Percentiles rank a stretch among this genome's conserved stretches.
Evolutionary conservation across 1,140 invertebrate species (phyloP).

Genomic region (Melitaea cinxia): DNA sequence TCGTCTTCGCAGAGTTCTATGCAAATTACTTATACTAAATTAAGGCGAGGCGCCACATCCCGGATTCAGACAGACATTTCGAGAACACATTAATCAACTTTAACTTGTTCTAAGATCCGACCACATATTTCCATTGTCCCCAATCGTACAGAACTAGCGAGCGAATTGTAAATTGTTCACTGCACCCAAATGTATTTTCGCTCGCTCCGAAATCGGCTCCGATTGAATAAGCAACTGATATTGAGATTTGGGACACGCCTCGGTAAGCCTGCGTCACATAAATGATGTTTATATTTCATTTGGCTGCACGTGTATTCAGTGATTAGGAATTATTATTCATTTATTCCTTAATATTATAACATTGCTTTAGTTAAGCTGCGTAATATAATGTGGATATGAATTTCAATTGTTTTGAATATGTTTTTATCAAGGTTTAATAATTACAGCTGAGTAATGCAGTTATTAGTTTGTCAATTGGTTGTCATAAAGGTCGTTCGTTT

Average conservation of each 20-base stretch:
- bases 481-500: no score
- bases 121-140: slow-evolving; percentile 45
- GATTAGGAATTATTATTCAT: slow-evolving; percentile 1
- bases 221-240: slow-evolving; percentile 66
- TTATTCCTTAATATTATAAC: background rate
- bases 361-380: no score
- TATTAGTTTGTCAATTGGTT: no score
- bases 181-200: slow-evolving; percentile 58
- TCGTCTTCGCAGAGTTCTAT: background rate
- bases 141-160: slow-evolving; percentile 33
- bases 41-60: slow-evolving; percentile 14
- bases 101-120: slow-evolving; percentile 37
- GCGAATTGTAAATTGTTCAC: slow-evolving; percentile 59
- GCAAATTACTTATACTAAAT: slow-evolving; percentile 17
- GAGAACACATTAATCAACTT: slow-evolving; percentile 36
- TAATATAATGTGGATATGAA: no score
- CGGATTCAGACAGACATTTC: slow-evolving; percentile 19
- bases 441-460: no score
- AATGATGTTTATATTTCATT: slow-evolving; percentile 33
- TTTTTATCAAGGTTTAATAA: no score
- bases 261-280: slow-evolving; percentile 18
- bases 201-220: slow-evolving; percentile 49
- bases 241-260: slow-evolving; percentile 47
- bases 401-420: no score
- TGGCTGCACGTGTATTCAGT: slow-evolving; percentile 19